These are phyloP conservation scores for Holocentrus rufus DNA, from an alignment of 2,797 vertebrate species.

Conservation along the genomic window DNA sequence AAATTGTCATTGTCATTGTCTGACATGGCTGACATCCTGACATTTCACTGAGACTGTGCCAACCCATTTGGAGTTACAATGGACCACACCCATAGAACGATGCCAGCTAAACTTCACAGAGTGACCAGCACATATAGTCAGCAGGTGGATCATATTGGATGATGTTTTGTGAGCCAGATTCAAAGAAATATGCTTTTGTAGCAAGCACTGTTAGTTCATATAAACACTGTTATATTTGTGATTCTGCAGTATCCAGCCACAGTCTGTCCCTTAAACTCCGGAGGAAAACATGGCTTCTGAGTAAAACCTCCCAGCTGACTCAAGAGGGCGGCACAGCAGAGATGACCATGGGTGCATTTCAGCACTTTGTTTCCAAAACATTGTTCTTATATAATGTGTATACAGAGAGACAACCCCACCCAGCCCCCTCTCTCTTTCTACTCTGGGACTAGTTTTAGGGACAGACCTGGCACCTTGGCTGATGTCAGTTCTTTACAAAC, in stretches of 20 bases:
- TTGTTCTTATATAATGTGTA: slow-evolving; percentile 36
- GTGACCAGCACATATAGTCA: slow-evolving; percentile 40
- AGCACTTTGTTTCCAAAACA: slow-evolving; percentile 46
- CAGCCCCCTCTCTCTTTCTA: slow-evolving; percentile 13
- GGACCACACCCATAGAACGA: slow-evolving; percentile 49
- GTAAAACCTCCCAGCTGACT: slow-evolving; percentile 36
- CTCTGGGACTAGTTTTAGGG: slow-evolving; percentile 17
- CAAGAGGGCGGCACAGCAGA: slow-evolving; percentile 45
- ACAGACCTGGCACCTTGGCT: too few species aligned
- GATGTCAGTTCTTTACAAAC: too few species aligned
- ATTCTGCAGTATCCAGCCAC: slow-evolving; percentile 42
- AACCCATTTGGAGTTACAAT: slow-evolving; percentile 51
- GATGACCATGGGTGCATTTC: slow-evolving; percentile 6
- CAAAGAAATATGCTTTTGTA: slow-evolving; percentile 44
- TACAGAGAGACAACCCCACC: slow-evolving; percentile 10
- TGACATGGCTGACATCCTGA: too few species aligned
- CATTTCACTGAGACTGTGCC: slow-evolving; percentile 33
- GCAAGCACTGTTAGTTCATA: slow-evolving; percentile 51
- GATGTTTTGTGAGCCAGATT: slow-evolving; percentile 58
- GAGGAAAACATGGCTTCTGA: slow-evolving; percentile 5
- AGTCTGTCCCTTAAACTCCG: slow-evolving; percentile 34
- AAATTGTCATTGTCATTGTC: too few species aligned
- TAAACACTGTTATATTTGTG: slow-evolving; percentile 39
- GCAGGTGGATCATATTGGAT: slow-evolving; percentile 32
- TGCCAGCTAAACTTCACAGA: slow-evolving; percentile 48